phyloP scores from a whole-genome alignment of 2,888 invertebrate species.

The Dexiosoma caninum region DNA sequence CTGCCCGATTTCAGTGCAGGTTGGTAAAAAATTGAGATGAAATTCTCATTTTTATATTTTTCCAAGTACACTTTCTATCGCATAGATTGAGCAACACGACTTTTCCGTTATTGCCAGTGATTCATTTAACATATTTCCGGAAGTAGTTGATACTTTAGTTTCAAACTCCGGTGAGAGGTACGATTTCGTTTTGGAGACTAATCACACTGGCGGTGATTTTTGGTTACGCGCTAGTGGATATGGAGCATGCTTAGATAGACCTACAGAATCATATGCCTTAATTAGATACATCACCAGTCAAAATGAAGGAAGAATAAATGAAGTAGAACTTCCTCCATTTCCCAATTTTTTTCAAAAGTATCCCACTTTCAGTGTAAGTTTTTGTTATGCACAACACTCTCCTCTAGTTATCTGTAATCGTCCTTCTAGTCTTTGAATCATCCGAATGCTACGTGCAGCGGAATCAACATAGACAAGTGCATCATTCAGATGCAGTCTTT shows the following conservation, averaged over 20 bases:
- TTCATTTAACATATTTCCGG: slow-evolving; percentile 70
- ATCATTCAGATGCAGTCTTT: slow-evolving; percentile 65
- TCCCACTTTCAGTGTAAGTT: slow-evolving; percentile 49
- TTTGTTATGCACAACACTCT: no score
- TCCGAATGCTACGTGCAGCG: slow-evolving; percentile 68
- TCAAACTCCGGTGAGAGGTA: slow-evolving; percentile 79
- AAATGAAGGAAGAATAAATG: neutral
- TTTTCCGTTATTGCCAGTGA: slow-evolving; percentile 73
- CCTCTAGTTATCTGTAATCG: no score
- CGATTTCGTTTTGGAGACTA: slow-evolving; percentile 78
- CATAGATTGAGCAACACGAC: slow-evolving; percentile 68
- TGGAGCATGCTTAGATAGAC: slow-evolving; percentile 66
- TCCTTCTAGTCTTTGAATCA: slow-evolving; percentile 63
- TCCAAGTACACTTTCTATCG: neutral
- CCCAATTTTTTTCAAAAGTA: slow-evolving; percentile 55
- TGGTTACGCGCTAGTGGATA: slow-evolving; percentile 69
- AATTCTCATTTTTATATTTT: neutral
- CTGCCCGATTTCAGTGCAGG: slow-evolving; percentile 74
- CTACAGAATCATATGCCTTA: slow-evolving; percentile 69
- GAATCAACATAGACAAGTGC: slow-evolving; percentile 61
- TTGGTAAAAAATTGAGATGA: no score
- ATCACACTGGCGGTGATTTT: slow-evolving; percentile 72
- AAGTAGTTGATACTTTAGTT: slow-evolving; percentile 69
- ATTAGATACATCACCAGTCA: slow-evolving; percentile 64
- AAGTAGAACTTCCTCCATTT: slow-evolving; percentile 40